These are phyloP conservation scores for Phalacrocorax carbo DNA, from an alignment of 2,113 vertebrate genomes.

Conservation along the genomic window DNA sequence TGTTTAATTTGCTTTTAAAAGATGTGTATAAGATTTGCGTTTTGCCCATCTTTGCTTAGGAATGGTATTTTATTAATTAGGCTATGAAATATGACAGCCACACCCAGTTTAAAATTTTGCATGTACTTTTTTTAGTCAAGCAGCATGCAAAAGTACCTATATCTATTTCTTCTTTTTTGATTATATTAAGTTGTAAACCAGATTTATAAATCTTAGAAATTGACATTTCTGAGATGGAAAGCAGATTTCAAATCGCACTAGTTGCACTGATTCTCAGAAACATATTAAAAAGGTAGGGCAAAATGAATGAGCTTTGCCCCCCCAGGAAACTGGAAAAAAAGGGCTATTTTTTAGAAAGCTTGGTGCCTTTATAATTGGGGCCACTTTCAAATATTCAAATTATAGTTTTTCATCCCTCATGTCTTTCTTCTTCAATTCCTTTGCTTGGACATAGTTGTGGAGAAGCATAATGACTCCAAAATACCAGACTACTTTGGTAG, in stretches of 20 bases:
- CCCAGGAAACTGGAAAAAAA: not conserved
- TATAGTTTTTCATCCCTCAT: constrained; percentile 5
- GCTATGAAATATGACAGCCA: not conserved
- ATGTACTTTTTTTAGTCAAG: not conserved
- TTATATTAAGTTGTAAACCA: not conserved
- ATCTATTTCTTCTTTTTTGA: not conserved
- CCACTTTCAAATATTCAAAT: constrained; percentile 19
- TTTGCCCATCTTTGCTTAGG: not conserved
- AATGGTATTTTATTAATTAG: not conserved
- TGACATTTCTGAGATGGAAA: not conserved
- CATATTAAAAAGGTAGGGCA: not conserved
- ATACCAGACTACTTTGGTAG: constrained; percentile 46
- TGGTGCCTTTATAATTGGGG: not conserved
- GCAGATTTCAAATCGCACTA: not conserved
- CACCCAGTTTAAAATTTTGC: not conserved
- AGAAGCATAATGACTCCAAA: constrained; percentile 52
- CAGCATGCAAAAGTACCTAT: not conserved
- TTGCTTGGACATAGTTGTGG: constrained; percentile 53
- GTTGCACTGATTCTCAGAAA: not conserved
- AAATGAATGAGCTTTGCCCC: not conserved
- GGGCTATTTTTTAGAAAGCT: not conserved
- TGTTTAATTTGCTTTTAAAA: not conserved
- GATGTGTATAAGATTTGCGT: not conserved
- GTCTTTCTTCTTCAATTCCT: constrained; percentile 56
- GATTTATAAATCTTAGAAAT: not conserved